A percentile compares a stretch with the other conserved stretches of the same genome.
phyloP scores from a whole-genome alignment of 1,140 invertebrate species.

The Aradophagus sp. region DNA sequence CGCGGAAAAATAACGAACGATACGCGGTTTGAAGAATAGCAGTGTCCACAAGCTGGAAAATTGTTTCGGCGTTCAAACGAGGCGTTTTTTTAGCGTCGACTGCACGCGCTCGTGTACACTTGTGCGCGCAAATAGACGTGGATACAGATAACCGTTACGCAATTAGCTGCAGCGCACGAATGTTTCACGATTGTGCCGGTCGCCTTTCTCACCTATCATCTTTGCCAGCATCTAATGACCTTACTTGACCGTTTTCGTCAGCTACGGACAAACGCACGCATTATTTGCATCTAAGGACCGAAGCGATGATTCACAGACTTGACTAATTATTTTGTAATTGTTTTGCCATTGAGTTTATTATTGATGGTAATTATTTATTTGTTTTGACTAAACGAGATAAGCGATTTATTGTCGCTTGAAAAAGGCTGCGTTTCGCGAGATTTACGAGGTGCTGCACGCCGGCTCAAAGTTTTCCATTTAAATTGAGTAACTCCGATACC shows the following conservation, averaged over 20 bases:
- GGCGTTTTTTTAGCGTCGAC: constrained; percentile 30
- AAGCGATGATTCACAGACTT: too few relatives aligned
- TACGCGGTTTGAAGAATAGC: constrained; percentile 35
- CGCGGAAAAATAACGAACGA: constrained; percentile 31
- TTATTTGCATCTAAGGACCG: too few relatives aligned
- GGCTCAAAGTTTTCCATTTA: too few relatives aligned
- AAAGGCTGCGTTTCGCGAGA: too few relatives aligned
- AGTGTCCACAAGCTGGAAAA: constrained; percentile 48
- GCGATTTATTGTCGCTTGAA: too few relatives aligned
- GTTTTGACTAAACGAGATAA: too few relatives aligned
- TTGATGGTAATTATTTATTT: too few relatives aligned
- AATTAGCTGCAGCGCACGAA: constrained; percentile 40
- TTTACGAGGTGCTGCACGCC: too few relatives aligned
- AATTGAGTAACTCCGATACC: too few relatives aligned
- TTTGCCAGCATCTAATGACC: constrained; percentile 16
- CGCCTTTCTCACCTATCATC: constrained; percentile 34
- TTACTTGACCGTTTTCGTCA: constrained; percentile 24
- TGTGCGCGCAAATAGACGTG: constrained; percentile 31
- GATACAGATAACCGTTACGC: constrained; percentile 49
- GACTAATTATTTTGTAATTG: too few relatives aligned
- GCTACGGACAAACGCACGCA: too few relatives aligned
- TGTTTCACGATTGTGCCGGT: constrained; percentile 15
- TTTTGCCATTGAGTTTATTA: too few relatives aligned
- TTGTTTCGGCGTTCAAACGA: constrained; percentile 41
- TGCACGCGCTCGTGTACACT: constrained; percentile 36